Evolutionary conservation across 1,140 invertebrate species (phyloP), one percentile per base, ranked within the genome.

Genomic region (Stegodyphus dumicola): DNA sequence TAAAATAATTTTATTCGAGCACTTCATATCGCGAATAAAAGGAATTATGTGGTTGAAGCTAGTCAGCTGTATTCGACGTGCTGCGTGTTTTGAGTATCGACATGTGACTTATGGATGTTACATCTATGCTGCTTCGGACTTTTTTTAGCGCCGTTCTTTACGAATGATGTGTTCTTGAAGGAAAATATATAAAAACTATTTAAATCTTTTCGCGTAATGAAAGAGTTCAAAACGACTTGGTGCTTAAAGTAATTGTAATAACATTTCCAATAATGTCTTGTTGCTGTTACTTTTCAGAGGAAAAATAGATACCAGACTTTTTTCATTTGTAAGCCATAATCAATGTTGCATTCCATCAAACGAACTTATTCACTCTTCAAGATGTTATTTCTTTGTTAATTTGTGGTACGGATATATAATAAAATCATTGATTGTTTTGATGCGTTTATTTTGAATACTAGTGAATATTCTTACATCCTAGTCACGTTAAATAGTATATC

Each of bases 1-100:
- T 56, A 53, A 67, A 7, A 67, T 17, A 18, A n/a, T 5, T 18
- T n/a, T 69, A 7, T 6, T 69, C 56, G 17, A 33, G 17, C 51
- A 18, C 15, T 33, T 66, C 60, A 67, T 6, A 7, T 66, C 48
- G 49, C n/a, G 6, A 10, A 10, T 60, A 60, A 56, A 60, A 65
- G 9, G 60, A n/a, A 83, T 48, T 75, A 11, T 66, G 18, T 75
- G 66, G 81, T 73, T 49, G 17, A 69, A 76, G 65, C 81, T 85
- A 85, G 81, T 85, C 81, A 85, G 81, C 56, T 11, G 56, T 9
- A 60, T 60, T 33, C 33, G 33, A 33, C 33, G 33, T 33, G 33
- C 33, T 3, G 56, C 56, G 15, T 9, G 9, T 10, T 9, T 15
- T 60, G 56, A 60, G 15, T 9, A 10, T 60, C 1, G 9, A 60